phyloP scores from a whole-genome alignment of 2,113 vertebrate genomes.

The Entomyzon cyanotis region DNA sequence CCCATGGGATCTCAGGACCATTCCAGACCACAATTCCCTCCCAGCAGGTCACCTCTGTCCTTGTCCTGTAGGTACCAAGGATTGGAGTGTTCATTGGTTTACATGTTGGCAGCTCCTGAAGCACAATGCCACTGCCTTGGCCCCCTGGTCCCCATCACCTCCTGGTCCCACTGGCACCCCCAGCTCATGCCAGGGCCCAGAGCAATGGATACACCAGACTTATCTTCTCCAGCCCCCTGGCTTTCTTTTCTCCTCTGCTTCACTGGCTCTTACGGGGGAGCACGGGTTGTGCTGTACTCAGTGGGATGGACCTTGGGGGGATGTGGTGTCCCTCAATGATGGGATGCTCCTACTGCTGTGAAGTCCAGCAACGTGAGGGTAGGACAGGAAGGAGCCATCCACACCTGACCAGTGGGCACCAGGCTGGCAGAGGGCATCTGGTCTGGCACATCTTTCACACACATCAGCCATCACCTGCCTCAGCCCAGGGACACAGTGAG shows the following conservation, averaged over 20 bases:
- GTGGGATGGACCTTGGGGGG: background rate
- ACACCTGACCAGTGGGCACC: rapidly evolving
- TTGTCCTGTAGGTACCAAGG: background rate
- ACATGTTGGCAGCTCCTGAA: background rate
- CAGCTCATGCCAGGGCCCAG: background rate
- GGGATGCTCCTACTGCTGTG: background rate
- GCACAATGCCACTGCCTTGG: rapidly evolving
- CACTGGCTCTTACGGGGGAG: rapidly evolving
- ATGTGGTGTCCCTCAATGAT: rapidly evolving
- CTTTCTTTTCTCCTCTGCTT: background rate
- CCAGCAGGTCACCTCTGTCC: background rate
- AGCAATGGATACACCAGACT: background rate
- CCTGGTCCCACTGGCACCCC: background rate
- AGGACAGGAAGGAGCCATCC: background rate
- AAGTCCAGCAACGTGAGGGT: rapidly evolving
- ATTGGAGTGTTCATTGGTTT: rapidly evolving
- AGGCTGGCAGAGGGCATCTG: background rate
- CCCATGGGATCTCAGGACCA: background rate
- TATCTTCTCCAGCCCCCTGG: background rate
- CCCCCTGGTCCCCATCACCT: rapidly evolving
- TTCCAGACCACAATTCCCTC: background rate
- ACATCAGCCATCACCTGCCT: background rate
- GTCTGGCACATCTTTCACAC: background rate
- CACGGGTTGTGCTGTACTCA: rapidly evolving
- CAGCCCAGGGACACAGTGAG: background rate